Conservation (phyloP, 2,113 vertebrate genomes). For the Mionectes macconnelli region DNA sequence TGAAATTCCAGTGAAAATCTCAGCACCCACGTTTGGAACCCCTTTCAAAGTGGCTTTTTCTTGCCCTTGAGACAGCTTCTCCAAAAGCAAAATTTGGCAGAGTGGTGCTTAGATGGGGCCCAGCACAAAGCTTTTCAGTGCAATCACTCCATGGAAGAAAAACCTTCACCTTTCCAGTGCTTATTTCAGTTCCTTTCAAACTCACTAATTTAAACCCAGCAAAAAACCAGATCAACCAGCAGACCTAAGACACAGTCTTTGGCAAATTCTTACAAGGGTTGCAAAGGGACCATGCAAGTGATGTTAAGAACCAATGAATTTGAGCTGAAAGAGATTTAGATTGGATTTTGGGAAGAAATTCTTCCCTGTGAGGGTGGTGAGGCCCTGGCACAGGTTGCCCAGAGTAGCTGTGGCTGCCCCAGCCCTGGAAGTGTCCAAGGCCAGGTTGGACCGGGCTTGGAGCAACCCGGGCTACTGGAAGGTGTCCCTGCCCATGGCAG, state of each 20-base stretch:
- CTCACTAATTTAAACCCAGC: not conserved
- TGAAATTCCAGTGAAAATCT: not conserved
- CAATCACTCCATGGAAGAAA: not conserved
- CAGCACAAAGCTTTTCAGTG: not conserved
- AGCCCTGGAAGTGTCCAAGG: not conserved
- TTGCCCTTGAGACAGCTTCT: not conserved
- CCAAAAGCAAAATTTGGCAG: not conserved
- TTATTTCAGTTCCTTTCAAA: not conserved
- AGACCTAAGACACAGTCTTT: not conserved
- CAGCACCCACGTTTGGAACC: not conserved
- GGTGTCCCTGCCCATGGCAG: not conserved
- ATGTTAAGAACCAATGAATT: not conserved
- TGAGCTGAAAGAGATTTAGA: not conserved
- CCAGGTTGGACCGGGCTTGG: accelerated
- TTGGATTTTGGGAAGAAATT: not conserved
- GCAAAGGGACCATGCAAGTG: not conserved
- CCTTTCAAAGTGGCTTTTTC: not conserved
- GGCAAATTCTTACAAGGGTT: not conserved
- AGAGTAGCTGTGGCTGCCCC: not conserved
- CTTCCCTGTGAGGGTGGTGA: accelerated
- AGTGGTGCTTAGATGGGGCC: accelerated
- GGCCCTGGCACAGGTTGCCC: not conserved
- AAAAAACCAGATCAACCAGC: not conserved
- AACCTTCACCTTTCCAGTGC: not conserved
- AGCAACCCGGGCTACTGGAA: accelerated